Evolutionary conservation across 2,888 invertebrate species (phyloP), one percentile per base, ranked within the genome.

Genomic region (Parnassius mnemosyne): DNA sequence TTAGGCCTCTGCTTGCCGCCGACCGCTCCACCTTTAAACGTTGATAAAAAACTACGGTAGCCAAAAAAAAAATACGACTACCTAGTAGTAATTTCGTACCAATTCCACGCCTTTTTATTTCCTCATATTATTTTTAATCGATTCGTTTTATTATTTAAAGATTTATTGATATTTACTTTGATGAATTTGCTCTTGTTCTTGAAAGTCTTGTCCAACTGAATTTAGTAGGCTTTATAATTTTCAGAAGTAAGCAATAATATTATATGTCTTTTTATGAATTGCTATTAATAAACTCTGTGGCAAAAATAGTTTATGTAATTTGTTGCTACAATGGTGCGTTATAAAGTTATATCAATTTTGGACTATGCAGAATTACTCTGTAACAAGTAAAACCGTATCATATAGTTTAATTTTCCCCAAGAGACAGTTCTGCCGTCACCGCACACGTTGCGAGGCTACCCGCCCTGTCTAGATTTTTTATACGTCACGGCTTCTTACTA

Each of bases 1-100:
- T 90, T 87, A 87, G 81, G 79, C 79, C 73, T 75, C 76, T 74
- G 76, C 72, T 71, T 77, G 77, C 79, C 76, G 76, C 78, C 78
- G 74, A 70, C 72, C 70, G 71, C 67, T 71, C 69, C 69, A 73
- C 75, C 73, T 70, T 71, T 69, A 69, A 69, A 69, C 73, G 70
- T 61, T 53, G 59, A 66, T 76, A 73, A 84, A 84, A 85, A 84
- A 83, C 82, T 75, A 76, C 81, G 80, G 84, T 84, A 87, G 84
- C 81, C 72, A 80, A 82, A 81, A 85, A 84, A 75, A 62, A n/a
- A n/a, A n/a, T n/a, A 61, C 53, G 58, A 67, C 68, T 66, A 68
- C 69, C 78, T 79, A 52, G 34, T 60, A 60, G 53, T 62, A 53
- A 57, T 57, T 60, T 60, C 49, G 55, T 63, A 63, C 42, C 63